These are phyloP conservation scores for Sisor rabdophorus DNA, from an alignment of 2,113 vertebrate genomes.

Conservation along the genomic window DNA sequence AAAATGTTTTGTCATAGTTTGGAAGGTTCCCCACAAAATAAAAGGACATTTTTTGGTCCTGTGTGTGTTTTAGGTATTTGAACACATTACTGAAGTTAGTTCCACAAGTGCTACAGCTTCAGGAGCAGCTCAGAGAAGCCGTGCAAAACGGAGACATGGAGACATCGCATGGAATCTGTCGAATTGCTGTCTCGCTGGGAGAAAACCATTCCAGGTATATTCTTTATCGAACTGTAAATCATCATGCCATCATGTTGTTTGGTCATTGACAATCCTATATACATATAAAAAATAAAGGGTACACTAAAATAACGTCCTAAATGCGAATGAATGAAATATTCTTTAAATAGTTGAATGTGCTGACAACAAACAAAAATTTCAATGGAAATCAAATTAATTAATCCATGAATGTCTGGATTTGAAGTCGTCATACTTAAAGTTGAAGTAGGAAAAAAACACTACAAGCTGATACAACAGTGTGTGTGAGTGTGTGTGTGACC, in stretches of 20 bases:
- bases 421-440: no score
- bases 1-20: neutral
- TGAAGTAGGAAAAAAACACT: no score
- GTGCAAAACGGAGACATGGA: slow-evolving; percentile 98
- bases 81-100: slow-evolving; percentile 96
- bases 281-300: no score
- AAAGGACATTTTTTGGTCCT: slow-evolving; percentile 8
- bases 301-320: no score
- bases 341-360: no score
- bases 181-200: slow-evolving; percentile 89
- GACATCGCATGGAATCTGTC: slow-evolving; percentile 94
- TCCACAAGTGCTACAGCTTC: slow-evolving; percentile 87
- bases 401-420: no score
- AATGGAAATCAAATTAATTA: no score
- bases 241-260: neutral
- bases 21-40: neutral
- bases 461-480: no score
- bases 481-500: no score
- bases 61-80: slow-evolving; percentile 77
- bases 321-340: no score
- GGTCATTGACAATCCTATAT: no score
- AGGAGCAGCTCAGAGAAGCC: slow-evolving; percentile 91
- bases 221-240: neutral
- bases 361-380: no score
- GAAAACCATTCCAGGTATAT: slow-evolving; percentile 93